Conservation (phyloP, 1,140 invertebrate species). For the Drosophila erecta region DNA sequence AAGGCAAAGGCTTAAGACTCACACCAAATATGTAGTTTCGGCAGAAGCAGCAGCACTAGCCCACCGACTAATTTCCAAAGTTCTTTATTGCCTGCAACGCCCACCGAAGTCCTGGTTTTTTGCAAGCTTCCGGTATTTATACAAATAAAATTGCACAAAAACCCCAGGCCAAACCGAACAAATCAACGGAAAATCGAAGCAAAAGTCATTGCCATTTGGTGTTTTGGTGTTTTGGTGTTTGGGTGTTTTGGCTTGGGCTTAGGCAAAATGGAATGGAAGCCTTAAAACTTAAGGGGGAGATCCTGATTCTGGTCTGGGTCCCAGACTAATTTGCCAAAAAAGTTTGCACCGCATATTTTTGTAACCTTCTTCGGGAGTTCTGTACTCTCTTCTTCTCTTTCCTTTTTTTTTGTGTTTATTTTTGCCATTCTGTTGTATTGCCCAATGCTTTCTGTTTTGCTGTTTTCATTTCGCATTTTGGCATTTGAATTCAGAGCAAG, state of each 20-base stretch:
- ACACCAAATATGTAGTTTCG: conserved; percentile 23
- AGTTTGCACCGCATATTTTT: conserved; percentile 81
- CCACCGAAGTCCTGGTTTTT: conserved; percentile 31
- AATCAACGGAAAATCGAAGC: conserved; percentile 80
- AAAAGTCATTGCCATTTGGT: conserved; percentile 67
- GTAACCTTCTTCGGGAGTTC: conserved; percentile 62
- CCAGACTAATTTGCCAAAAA: conserved; percentile 84
- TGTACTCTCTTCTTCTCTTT: conserved; percentile 28
- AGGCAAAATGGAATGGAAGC: conserved; percentile 15
- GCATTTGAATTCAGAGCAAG: conserved; percentile 59
- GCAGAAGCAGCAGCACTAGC: conserved; percentile 3
- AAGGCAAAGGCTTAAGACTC: conserved; percentile 35
- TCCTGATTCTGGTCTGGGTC: conserved; percentile 8
- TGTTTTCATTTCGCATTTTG: conserved; percentile 81
- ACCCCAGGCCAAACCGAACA: conserved; percentile 45
- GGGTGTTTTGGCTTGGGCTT: conserved; percentile 28
- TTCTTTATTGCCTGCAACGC: conserved; percentile 83
- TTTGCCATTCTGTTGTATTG: neutral
- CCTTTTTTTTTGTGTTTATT: conserved; percentile 1
- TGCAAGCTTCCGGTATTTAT: conserved; percentile 82
- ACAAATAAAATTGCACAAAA: conserved; percentile 80
- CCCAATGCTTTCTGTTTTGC: conserved; percentile 43
- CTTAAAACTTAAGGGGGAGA: conserved; percentile 31
- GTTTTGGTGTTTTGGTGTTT: neutral
- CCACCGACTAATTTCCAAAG: conserved; percentile 80